Evolutionary conservation across 2,888 invertebrate species (phyloP).

Genomic region (Drosophila kambysellisi): DNA sequence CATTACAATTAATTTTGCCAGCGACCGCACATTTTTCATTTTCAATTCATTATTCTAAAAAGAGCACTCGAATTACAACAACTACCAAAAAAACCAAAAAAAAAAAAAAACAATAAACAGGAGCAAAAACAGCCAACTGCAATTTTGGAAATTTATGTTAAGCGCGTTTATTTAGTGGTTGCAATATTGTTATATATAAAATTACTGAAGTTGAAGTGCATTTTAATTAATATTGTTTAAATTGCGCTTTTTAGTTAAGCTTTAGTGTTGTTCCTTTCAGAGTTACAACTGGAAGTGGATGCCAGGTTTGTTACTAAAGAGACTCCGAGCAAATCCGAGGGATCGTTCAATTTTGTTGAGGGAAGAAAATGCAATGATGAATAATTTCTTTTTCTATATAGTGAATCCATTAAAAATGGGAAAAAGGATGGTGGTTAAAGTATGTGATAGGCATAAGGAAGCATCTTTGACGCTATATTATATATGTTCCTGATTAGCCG

Average conservation of each 20-base stretch:
- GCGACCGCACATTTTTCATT: slow-evolving; percentile 73
- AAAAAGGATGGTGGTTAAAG: background rate
- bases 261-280: background rate
- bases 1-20: slow-evolving; percentile 73
- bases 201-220: background rate
- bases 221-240: slow-evolving; percentile 7
- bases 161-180: slow-evolving; percentile 73
- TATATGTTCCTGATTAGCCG: background rate
- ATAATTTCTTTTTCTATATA: background rate
- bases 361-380: background rate
- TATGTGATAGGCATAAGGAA: background rate
- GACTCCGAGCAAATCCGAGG: background rate
- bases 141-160: slow-evolving; percentile 65
- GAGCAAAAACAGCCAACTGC: slow-evolving; percentile 17
- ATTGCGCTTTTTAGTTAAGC: background rate
- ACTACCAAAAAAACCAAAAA: background rate
- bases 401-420: background rate
- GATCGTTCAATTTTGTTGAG: background rate
- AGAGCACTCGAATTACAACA: slow-evolving; percentile 26
- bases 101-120: slow-evolving; percentile 1
- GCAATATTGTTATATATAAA: slow-evolving; percentile 18
- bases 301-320: background rate
- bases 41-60: slow-evolving; percentile 45
- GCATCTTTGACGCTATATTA: background rate
- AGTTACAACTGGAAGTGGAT: background rate